Base-by-base conservation (phyloP, 2,888 invertebrate species). In the Lasioglossum pauxillum region DNA sequence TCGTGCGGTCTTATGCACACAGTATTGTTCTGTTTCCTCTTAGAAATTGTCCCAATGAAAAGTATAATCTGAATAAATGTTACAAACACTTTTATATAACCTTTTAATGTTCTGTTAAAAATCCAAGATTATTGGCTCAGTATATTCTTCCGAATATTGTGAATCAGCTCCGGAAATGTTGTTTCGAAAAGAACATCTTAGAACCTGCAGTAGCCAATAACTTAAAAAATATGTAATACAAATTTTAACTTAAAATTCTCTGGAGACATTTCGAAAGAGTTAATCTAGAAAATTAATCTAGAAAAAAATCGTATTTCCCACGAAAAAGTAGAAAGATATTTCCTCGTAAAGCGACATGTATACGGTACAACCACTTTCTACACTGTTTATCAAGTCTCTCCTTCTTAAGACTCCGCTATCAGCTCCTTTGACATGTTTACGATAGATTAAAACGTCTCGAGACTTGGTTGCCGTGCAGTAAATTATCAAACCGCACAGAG, bases 401-500 rank as follows among this genome's bases (percentile, higher is more conserved):
- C 31, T 31, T 31, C 64, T 31, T 64, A 64, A 64, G 64, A 64
- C 64, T 64, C 19, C 8, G 31, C 19, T 64, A 64, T 64, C 64
- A 35, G 64, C 35, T 64, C 7, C 31, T 64, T 64, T 64, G 64
- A 19, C 31, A 64, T 64, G 31, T 64, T 64, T 64, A 64, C 64
- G 64, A 64, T 19, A 41, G 71, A n/a, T n/a, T n/a, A 41, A 72
- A 72, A n/a, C n/a, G 71, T 41, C 41, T 72, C 5, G 44, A 41
- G 41, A 41, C 41, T 44, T 44, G 7, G 31, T 8, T 41, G 27
- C 27, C 27, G 72, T 19, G 35, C 69, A 69, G 38, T 38, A 69
- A 69, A 38, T 38, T 35, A 69, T 38, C 69, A 10, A 35, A 35
- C 27, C 31, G 69, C 35, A 10, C 69, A 3, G 35, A 10, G 41